Conservation (phyloP, 1,140 invertebrate species). For the Drosophila nannoptera region DNA sequence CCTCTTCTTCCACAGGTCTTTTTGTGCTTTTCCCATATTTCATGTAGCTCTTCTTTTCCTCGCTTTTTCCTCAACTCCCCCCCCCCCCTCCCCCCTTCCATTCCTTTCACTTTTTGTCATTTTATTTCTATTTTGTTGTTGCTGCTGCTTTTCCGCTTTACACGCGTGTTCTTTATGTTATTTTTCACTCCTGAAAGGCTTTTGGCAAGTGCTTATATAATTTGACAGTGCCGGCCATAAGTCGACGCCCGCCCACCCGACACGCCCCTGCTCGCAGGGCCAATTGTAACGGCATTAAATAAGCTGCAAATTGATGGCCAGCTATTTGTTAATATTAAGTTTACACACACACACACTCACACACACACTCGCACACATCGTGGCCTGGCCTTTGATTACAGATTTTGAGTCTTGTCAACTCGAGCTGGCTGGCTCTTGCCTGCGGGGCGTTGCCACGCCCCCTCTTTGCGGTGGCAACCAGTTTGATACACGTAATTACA, state of each 20-base stretch:
- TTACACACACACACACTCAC: constrained; percentile 26
- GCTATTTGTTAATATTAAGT: constrained; percentile 74
- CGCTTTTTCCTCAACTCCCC: neutral
- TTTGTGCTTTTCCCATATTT: too few species aligned
- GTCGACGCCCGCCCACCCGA: constrained; percentile 30
- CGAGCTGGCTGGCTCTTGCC: neutral
- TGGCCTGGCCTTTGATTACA: constrained; percentile 65
- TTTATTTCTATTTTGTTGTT: neutral
- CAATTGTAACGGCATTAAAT: constrained; percentile 69
- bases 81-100: too few species aligned
- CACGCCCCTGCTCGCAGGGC: constrained; percentile 14
- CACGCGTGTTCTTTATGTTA: constrained; percentile 32
- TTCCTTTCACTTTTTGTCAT: constrained; percentile 5
- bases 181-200: constrained; percentile 50
- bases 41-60: neutral
- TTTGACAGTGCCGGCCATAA: constrained; percentile 65
- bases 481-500: constrained; percentile 28
- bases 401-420: constrained; percentile 32
- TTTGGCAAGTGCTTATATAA: constrained; percentile 58
- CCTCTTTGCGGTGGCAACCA: constrained; percentile 8
- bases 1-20: too few species aligned
- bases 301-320: constrained; percentile 72
- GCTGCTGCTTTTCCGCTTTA: neutral
- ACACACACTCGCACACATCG: neutral
- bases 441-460: constrained; percentile 1